phyloP scores from a whole-genome alignment of 2,888 invertebrate genomes.

The Cephalotes varians region DNA sequence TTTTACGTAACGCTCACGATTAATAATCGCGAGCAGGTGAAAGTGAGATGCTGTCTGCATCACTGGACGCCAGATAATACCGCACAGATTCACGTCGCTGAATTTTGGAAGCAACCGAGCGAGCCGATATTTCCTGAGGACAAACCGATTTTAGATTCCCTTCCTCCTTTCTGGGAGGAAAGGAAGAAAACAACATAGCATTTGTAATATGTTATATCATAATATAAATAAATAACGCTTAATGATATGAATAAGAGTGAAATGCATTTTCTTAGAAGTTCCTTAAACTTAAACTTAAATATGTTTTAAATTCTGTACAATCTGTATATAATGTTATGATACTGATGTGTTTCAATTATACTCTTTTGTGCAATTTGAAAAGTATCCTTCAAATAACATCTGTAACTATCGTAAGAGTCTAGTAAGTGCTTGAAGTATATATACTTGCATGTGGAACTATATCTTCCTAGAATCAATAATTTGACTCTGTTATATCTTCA shows the following conservation, averaged over 20 bases:
- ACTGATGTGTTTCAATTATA: background rate
- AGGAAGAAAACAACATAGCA: background rate
- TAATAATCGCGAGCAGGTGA: conserved; percentile 91
- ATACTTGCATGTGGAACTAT: background rate
- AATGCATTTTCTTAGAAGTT: background rate
- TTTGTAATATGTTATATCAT: background rate
- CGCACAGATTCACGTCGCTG: conserved; percentile 77
- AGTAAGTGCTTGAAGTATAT: background rate
- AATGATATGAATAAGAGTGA: background rate
- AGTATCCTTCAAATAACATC: background rate
- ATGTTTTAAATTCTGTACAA: background rate
- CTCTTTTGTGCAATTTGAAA: background rate
- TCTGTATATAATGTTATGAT: background rate
- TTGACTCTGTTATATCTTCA: conserved; percentile 46
- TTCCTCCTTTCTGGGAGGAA: conserved; percentile 66
- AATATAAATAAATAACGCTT: conserved; percentile 54
- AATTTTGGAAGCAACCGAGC: conserved; percentile 86
- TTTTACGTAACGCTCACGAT: conserved; percentile 93
- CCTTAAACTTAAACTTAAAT: background rate
- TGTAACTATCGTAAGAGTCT: background rate
- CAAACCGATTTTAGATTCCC: conserved; percentile 81
- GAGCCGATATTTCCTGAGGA: conserved; percentile 88
- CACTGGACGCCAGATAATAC: conserved; percentile 90
- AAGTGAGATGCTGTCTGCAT: conserved; percentile 91
- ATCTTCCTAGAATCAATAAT: conserved; percentile 59